Conservation (phyloP, 1,140 invertebrate genomes). For the Odontomachus brunneus region DNA sequence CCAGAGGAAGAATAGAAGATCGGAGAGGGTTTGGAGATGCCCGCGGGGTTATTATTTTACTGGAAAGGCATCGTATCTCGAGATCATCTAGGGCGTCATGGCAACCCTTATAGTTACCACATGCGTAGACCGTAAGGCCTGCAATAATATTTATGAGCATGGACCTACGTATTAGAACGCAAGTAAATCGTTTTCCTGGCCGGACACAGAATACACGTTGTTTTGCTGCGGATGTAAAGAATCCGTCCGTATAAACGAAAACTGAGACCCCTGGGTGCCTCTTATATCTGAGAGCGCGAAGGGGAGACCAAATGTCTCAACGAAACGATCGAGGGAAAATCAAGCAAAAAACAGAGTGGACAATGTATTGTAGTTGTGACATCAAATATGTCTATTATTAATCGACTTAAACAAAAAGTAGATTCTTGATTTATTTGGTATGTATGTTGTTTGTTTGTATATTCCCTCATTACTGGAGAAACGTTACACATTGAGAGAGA, state of each 20-base stretch:
- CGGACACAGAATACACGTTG: neutral
- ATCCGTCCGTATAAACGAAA: conserved; percentile 11
- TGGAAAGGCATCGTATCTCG: conserved; percentile 75
- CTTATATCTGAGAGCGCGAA: neutral
- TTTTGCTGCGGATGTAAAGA: conserved; percentile 16
- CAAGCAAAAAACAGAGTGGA: neutral
- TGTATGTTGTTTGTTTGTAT: too few relatives aligned
- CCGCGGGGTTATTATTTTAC: conserved; percentile 78
- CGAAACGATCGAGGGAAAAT: neutral
- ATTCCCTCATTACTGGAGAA: too few relatives aligned
- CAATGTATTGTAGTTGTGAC: too few relatives aligned
- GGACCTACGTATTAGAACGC: conserved; percentile 43
- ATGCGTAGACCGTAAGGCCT: conserved; percentile 54
- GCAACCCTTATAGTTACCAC: conserved; percentile 45
- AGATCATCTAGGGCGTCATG: conserved; percentile 62
- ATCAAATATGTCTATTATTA: too few relatives aligned
- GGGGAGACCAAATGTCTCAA: neutral
- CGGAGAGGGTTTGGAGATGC: conserved; percentile 67
- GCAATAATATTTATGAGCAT: conserved; percentile 65
- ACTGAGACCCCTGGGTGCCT: neutral
- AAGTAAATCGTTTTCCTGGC: conserved; percentile 37
- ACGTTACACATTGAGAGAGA: too few relatives aligned
- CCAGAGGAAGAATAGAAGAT: conserved; percentile 60
- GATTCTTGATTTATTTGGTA: too few relatives aligned
- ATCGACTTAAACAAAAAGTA: too few relatives aligned